Evolutionary conservation across 2,113 vertebrate genomes (phyloP), one percentile per base, ranked within the genome.

Genomic region (Dermatemys mawii): DNA sequence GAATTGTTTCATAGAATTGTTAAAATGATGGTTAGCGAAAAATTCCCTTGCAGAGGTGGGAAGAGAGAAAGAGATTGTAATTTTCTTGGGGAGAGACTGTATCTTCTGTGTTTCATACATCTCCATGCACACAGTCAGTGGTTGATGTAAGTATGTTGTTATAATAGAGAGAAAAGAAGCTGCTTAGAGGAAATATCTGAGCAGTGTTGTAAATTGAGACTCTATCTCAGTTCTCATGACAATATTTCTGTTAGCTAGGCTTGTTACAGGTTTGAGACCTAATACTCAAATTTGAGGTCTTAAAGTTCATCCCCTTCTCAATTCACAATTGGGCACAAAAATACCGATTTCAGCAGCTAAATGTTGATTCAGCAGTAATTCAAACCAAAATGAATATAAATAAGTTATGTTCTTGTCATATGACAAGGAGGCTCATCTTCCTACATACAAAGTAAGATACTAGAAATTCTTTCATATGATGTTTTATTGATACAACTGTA

Each of bases 391-490:
- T 87, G 67, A 90, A 83, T 11, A 51, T 24, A 70, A 70, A 84
- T 29, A 14, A 70, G 35, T 84, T 90, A 93, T 53, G 19, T 90
- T 1, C 2, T 78, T 91, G 78, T 86, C 4, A 24, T 50, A 79
- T 75, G 87, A 84, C 89, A 93, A 91, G 57, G 27, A 53, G 49
- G 86, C 49, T 83, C 67, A 86, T 84, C 67, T 90, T 93, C 73
- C 87, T 92, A 83, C 81, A 91, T 94, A 95, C 90, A 91, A 93
- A 95, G 83, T 90, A 88, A 97, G 95, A 94, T 93, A 91, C 91
- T 97, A 94, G 93, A 95, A 38, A 22, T 38, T 3, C 1, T 95
- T 95, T 83, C 50, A 35, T 87, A 48, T 94, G 53, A 94, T 95
- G 92, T 44, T 76, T 92, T 50, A 95, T 86, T 81, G 57, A 76